These are phyloP conservation scores for Ariopsis seemanni DNA, from an alignment of 2,113 vertebrate species.

Conservation along the genomic window DNA sequence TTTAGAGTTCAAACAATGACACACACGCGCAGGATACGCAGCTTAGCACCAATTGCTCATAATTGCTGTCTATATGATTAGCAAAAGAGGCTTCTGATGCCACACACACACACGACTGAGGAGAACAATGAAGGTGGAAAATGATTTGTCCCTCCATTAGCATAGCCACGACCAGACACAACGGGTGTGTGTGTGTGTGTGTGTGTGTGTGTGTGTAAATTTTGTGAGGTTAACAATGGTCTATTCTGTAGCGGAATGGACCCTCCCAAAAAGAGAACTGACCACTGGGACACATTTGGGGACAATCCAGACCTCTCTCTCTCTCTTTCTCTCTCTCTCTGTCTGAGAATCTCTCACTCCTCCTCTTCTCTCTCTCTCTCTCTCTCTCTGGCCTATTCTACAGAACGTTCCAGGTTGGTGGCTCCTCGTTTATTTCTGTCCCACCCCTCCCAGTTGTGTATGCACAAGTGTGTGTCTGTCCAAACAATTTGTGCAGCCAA, in stretches of 20 bases:
- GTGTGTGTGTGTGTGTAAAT: conserved; percentile 33
- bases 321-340: neutral
- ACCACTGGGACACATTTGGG: conserved; percentile 6
- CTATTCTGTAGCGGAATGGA: conserved; percentile 30
- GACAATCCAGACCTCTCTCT: conserved; percentile 17
- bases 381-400: neutral
- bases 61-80: conserved; percentile 30
- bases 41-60: conserved; percentile 32
- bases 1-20: conserved; percentile 39
- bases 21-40: conserved; percentile 26
- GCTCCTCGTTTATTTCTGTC: neutral
- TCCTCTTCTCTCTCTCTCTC: neutral
- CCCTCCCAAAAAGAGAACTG: conserved; percentile 20
- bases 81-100: neutral
- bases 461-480: neutral
- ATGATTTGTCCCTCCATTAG: conserved; percentile 37
- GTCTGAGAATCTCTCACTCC: neutral
- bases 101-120: neutral
- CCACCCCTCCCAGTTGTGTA: neutral
- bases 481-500: neutral
- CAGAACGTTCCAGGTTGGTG: neutral
- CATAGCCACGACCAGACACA: conserved; percentile 12
- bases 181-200: conserved; percentile 33
- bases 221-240: conserved; percentile 28
- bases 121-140: conserved; percentile 24